Percentiles rank a stretch among this genome's conserved stretches.
phyloP scores from a whole-genome alignment of 2,797 vertebrate species.

The Antrozous pallidus region DNA sequence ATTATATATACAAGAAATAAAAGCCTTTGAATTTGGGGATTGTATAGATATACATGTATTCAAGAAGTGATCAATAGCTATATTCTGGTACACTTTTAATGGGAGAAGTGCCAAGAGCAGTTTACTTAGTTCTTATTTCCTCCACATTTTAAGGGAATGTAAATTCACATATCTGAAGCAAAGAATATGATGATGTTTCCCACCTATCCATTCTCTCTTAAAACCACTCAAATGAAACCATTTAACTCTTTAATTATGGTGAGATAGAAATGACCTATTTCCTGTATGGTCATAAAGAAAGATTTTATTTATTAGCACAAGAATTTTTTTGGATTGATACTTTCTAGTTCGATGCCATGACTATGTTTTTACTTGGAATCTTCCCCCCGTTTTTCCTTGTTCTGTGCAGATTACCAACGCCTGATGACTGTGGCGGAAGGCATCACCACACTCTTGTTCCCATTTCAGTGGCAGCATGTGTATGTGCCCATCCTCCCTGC shows the following conservation, averaged over 20 bases:
- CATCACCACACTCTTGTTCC: constrained; percentile 94
- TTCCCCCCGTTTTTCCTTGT: constrained; percentile 7
- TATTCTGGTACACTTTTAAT: background rate
- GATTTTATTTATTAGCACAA: background rate
- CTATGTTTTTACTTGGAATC: constrained; percentile 54
- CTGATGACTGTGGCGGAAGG: constrained; percentile 97
- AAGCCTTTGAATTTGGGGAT: background rate
- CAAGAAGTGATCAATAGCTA: background rate
- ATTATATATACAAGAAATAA: background rate
- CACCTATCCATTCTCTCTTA: background rate
- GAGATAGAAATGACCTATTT: background rate
- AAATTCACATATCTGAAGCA: background rate
- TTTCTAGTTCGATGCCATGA: constrained; percentile 1
- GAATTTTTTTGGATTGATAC: background rate
- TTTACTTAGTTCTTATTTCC: background rate
- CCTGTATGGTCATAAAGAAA: background rate
- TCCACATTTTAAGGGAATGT: background rate
- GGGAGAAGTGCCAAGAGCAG: background rate
- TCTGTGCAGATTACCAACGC: constrained; percentile 92
- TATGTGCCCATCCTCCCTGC: constrained; percentile 96
- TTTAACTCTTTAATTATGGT: background rate
- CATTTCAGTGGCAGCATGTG: constrained; percentile 98
- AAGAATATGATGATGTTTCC: background rate
- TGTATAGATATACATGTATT: background rate
- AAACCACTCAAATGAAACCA: background rate